Evolutionary conservation across 2,113 vertebrate genomes (phyloP), one percentile per base, ranked within the genome.

Genomic region (Mesitornis unicolor): DNA sequence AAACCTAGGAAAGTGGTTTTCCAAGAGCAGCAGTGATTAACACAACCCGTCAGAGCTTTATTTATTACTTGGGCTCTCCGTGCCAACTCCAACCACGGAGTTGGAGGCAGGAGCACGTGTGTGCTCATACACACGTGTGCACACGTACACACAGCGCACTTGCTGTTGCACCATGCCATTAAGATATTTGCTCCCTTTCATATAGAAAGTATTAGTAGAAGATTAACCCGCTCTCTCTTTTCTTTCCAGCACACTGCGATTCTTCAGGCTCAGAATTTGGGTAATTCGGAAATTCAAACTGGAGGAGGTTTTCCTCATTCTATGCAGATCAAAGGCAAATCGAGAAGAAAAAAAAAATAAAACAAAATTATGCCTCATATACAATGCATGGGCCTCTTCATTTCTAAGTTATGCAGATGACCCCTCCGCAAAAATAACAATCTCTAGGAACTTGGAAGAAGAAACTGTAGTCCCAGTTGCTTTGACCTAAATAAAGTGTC

Each of bases 401-500:
- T 87, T 94, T 89, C 91, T 95, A 85, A 96, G 88, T 81, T 91
- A 89, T 93, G 88, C 75, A 94, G 88, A 95, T 95, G 84, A 75
- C 96, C 69, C 45, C 86, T 93, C 82, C 33, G 5, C 79, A 79
- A 92, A 91, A 94, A 96, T 90, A 87, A 91, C 73, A 89, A 85
- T 73, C 78, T 93, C 93, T 88, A 92, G 82, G 93, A 91, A 90
- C 50, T 87, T 96, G 96, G 96, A 97, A 95, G 96, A 97, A 84
- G 60, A 91, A 95, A 80, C 56, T 81, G 76, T 48, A 75, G 71
- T 92, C 92, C 91, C 89, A 96, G 68, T 94, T 87, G 60, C 80
- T 95, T 94, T 92, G 88, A 96, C 93, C 94, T 91, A 87, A 95
- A 97, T 95, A 96, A 95, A 96, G 90, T 69, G 64, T 95, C 89